These are phyloP conservation scores for Acipenser oxyrinchus DNA, from an alignment of 2,797 vertebrate species.

Conservation along the genomic window DNA sequence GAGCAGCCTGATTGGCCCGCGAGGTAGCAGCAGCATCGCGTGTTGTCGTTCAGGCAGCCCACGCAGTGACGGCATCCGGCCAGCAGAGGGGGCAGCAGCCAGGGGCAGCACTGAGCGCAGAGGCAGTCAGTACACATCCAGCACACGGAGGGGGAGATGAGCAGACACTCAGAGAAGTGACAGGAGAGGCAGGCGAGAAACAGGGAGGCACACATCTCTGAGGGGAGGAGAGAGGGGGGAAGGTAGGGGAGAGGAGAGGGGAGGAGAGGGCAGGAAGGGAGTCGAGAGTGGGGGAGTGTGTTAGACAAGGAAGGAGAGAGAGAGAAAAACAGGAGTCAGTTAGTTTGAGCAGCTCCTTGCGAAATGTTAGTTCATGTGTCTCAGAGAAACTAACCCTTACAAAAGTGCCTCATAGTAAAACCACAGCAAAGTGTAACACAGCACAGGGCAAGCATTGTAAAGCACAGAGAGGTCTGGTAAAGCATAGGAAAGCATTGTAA, in stretches of 20 bases:
- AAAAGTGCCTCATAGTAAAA: too few relatives aligned
- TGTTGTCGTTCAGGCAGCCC: background rate
- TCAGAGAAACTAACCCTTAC: too few relatives aligned
- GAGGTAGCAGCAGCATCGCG: background rate
- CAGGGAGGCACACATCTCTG: slow-evolving; percentile 15
- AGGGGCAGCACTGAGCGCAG: slow-evolving; percentile 2
- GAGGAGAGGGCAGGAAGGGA: background rate
- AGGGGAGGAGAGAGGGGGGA: background rate
- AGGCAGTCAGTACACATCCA: background rate
- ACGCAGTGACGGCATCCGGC: background rate
- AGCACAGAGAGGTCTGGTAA: too few relatives aligned
- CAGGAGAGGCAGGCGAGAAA: slow-evolving; percentile 15
- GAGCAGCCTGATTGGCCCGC: background rate
- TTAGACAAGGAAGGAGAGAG: background rate
- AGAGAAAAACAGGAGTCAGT: background rate
- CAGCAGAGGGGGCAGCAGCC: too few relatives aligned
- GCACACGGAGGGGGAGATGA: slow-evolving; percentile 8
- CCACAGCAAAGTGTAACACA: too few relatives aligned
- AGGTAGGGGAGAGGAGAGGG: background rate
- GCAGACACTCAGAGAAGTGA: slow-evolving; percentile 17
- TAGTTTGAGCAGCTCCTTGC: too few relatives aligned
- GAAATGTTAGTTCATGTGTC: too few relatives aligned
- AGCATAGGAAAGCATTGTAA: too few relatives aligned
- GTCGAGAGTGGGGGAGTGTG: background rate
- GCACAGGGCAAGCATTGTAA: too few relatives aligned